Percentiles rank a stretch among this genome's conserved stretches.
Conservation (phyloP, 2,113 vertebrate genomes). For the Canis aureus region DNA sequence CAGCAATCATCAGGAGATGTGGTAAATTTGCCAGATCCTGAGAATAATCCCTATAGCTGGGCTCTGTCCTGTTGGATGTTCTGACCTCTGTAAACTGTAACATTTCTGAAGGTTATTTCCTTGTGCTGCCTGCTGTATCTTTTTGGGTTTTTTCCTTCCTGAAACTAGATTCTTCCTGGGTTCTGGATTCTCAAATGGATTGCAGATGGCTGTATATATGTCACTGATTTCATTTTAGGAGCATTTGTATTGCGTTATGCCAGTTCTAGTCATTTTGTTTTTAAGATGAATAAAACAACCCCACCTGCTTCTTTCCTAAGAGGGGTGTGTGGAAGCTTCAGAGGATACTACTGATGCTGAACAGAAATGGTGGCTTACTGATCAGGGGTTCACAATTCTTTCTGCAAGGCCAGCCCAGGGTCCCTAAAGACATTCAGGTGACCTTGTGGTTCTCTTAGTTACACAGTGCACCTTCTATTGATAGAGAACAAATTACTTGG, state of each 20-base stretch:
- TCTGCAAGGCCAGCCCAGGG: not conserved
- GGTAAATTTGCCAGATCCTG: not conserved
- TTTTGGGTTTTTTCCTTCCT: not conserved
- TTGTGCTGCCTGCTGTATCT: not conserved
- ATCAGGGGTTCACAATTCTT: not conserved
- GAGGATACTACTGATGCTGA: not conserved
- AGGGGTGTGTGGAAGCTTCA: not conserved
- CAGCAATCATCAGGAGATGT: not conserved
- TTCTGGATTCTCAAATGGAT: conserved; percentile 12
- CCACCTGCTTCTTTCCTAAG: conserved; percentile 5
- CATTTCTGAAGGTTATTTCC: not conserved
- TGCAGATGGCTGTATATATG: conserved; percentile 13
- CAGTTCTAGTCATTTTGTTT: conserved; percentile 43
- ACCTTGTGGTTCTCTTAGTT: not conserved
- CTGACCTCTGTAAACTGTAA: not conserved
- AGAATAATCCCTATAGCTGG: not conserved
- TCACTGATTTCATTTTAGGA: conserved; percentile 44
- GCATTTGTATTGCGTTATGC: conserved; percentile 9
- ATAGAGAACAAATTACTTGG: conserved; percentile 30
- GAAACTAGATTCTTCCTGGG: not conserved
- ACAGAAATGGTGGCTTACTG: not conserved
- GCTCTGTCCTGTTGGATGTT: not conserved
- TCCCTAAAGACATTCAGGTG: not conserved
- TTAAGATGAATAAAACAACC: conserved; percentile 34
- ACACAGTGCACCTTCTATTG: not conserved